Percentiles rank a stretch among this genome's conserved stretches.
These are phyloP conservation scores for Hypsopygia costalis DNA, from an alignment of 2,888 invertebrate species.

Conservation along the genomic window DNA sequence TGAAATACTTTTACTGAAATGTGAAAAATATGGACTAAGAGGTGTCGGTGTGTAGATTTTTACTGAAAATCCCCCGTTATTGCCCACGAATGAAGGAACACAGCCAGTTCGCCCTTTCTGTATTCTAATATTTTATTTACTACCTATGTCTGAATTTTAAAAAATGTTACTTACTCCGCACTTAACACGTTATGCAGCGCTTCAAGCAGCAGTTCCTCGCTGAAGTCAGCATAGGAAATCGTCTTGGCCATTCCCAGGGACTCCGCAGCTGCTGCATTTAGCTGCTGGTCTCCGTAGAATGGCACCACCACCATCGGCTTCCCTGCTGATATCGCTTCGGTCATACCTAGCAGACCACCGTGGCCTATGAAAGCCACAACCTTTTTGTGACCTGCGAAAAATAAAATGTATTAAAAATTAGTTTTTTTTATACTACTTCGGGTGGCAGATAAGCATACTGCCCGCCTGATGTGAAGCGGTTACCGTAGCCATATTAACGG, in stretches of 20 bases:
- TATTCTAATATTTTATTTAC: too few species aligned
- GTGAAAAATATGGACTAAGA: too few species aligned
- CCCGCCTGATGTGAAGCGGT: too few species aligned
- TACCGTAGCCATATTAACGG: too few species aligned
- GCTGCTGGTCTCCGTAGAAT: slow-evolving; percentile 82
- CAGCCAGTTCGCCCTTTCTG: too few species aligned
- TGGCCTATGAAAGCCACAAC: slow-evolving; percentile 82
- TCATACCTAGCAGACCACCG: slow-evolving; percentile 82
- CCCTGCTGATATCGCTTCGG: slow-evolving; percentile 81
- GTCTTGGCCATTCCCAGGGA: slow-evolving; percentile 74
- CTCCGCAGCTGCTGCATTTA: slow-evolving; percentile 75
- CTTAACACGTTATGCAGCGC: slow-evolving; percentile 73
- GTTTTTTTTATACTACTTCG: too few species aligned
- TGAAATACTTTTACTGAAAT: too few species aligned
- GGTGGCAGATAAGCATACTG: too few species aligned
- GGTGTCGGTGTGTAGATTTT: too few species aligned
- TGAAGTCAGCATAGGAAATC: slow-evolving; percentile 68
- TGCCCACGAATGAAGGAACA: too few species aligned
- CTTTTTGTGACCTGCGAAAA: slow-evolving; percentile 78
- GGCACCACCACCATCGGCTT: slow-evolving; percentile 82
- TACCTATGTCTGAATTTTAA: too few species aligned
- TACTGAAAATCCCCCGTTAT: too few species aligned
- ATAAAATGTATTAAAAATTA: not conserved
- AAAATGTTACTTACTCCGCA: slow-evolving; percentile 66
- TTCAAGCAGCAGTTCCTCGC: slow-evolving; percentile 70